Evolutionary conservation across 1,140 invertebrate species (phyloP).

Genomic region (Carposina sasakii): DNA sequence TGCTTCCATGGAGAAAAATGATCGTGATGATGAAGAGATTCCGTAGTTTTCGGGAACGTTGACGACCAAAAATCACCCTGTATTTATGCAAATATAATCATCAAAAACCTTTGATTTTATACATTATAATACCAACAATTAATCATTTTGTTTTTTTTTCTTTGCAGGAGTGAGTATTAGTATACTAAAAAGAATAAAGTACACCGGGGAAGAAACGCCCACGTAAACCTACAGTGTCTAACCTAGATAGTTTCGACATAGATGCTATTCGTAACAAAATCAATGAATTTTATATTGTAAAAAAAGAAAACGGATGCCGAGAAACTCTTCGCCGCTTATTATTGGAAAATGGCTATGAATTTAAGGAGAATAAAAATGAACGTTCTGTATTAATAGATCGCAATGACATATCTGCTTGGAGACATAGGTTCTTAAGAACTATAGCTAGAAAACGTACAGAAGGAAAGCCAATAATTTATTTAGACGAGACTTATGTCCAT

Average conservation of each 20-base stretch:
- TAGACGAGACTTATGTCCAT: slow-evolving; percentile 10
- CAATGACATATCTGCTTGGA: slow-evolving; percentile 3
- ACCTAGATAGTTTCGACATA: slow-evolving; percentile 17
- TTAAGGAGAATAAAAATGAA: slow-evolving; percentile 4
- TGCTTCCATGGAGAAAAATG: no score
- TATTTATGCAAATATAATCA: no score
- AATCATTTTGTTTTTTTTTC: neutral
- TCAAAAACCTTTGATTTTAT: no score
- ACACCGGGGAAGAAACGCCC: slow-evolving; percentile 2
- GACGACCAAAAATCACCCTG: no score
- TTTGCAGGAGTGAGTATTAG: slow-evolving; percentile 2
- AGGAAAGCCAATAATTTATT: slow-evolving; percentile 5
- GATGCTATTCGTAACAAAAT: slow-evolving; percentile 17
- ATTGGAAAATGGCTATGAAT: slow-evolving; percentile 4
- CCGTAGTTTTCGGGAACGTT: no score
- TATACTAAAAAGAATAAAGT: neutral
- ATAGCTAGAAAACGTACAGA: neutral
- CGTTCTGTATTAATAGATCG: slow-evolving; percentile 1
- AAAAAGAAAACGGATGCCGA: slow-evolving; percentile 13
- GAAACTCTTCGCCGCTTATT: slow-evolving; percentile 6
- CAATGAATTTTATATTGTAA: slow-evolving; percentile 21
- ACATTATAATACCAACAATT: no score
- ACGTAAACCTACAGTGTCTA: neutral
- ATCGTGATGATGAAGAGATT: no score
- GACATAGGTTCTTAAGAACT: neutral